Evolutionary conservation across 1,140 invertebrate genomes (phyloP).

Genomic region (Bombus superbus): DNA sequence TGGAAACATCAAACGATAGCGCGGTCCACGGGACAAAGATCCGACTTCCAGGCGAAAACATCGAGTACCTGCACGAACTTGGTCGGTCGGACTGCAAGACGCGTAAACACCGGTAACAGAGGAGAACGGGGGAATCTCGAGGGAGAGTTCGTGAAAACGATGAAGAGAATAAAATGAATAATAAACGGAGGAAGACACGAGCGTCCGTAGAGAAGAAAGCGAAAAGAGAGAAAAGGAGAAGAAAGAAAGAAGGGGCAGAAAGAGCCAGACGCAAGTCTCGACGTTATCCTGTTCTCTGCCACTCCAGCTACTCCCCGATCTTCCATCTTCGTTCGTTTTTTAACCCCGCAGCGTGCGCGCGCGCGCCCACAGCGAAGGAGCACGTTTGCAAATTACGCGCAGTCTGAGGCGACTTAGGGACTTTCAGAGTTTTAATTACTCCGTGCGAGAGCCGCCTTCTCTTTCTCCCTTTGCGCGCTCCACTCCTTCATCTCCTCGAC

Average conservation of each 20-base stretch:
- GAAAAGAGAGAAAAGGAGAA: slow-evolving; percentile 20
- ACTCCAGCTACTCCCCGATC: no score
- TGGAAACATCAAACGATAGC: slow-evolving; percentile 63
- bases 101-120: slow-evolving; percentile 47
- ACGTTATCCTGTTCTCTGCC: slow-evolving; percentile 40
- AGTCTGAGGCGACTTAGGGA: slow-evolving; percentile 68
- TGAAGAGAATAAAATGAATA: neutral
- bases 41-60: neutral
- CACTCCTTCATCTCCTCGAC: neutral
- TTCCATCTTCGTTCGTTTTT: slow-evolving; percentile 15
- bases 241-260: slow-evolving; percentile 29
- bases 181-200: neutral
- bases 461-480: slow-evolving; percentile 44
- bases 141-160: neutral
- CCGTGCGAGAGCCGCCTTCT: slow-evolving; percentile 47
- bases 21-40: slow-evolving; percentile 17
- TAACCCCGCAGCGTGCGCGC: neutral
- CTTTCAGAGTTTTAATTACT: slow-evolving; percentile 77
- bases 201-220: neutral
- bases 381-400: slow-evolving; percentile 74
- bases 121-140: neutral
- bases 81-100: neutral
- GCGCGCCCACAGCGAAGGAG: slow-evolving; percentile 52
- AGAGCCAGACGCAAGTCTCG: no score
- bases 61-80: slow-evolving; percentile 1